A percentile compares a stretch with the other conserved stretches of the same genome.
phyloP scores from a whole-genome alignment of 2,113 vertebrate genomes.

The Chaetura pelagica region DNA sequence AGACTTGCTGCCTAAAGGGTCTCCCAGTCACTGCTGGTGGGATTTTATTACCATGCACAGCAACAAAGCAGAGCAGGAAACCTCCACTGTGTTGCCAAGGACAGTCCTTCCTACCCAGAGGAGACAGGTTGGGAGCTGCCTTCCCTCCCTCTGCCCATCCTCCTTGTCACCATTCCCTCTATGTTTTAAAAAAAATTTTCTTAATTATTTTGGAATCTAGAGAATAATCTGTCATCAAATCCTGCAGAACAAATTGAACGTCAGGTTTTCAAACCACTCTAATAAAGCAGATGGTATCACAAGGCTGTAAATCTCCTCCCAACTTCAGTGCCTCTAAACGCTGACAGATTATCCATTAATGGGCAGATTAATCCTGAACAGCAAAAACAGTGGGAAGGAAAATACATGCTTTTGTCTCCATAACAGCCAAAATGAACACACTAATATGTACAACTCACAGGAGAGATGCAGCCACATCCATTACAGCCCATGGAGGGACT shows the following conservation, averaged over 20 bases:
- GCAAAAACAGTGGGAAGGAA: slow-evolving; percentile 61
- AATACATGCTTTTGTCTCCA: slow-evolving; percentile 58
- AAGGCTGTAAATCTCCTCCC: slow-evolving; percentile 80
- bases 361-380: slow-evolving; percentile 83
- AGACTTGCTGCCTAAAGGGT: not conserved
- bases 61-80: not conserved
- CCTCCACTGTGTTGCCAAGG: rapidly evolving
- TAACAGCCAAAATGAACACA: slow-evolving; percentile 9
- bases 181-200: slow-evolving; percentile 64
- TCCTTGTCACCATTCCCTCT: not conserved
- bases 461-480: slow-evolving; percentile 35
- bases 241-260: slow-evolving; percentile 84
- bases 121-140: not conserved
- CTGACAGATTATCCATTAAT: slow-evolving; percentile 83
- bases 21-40: not conserved
- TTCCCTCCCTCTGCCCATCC: not conserved
- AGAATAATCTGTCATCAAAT: slow-evolving; percentile 79
- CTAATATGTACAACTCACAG: slow-evolving; percentile 19
- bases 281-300: slow-evolving; percentile 82
- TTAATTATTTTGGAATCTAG: slow-evolving; percentile 86
- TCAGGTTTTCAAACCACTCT: slow-evolving; percentile 81
- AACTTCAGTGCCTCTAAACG: slow-evolving; percentile 77
- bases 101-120: not conserved
- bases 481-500: not conserved
- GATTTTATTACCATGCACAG: not conserved